Base-by-base conservation (phyloP, 2,888 invertebrate genomes). In the Synergus japonicus region DNA sequence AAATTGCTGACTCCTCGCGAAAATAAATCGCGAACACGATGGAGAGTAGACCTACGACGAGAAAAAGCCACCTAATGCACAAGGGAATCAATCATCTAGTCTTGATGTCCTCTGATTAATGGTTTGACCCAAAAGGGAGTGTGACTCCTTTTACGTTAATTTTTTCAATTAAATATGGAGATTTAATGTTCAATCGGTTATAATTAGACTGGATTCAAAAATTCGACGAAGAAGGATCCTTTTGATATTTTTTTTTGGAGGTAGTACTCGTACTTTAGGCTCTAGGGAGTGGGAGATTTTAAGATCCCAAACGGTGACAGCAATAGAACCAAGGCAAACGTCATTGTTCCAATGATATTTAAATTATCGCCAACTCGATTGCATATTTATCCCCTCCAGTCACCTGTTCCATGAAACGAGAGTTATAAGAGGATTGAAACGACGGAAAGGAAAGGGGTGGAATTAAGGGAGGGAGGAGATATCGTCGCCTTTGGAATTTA, bases 401-500 rank as follows among this genome's bases (percentile, higher is more conserved):
- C 69, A 18, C 46, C 41, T 76, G 69, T 18, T 69, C 46, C 46
- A 12, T 67, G 37, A 66, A 43, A 49, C 67, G 82, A 78, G 77
- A 78, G 77, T 79, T 77, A 73, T 64, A 44, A 78, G 76, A 69
- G 54, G 37, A 22, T 69, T 5, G 73, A 9, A 43, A 66, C 18
- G 66, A 65, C 46, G 41, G 63, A 0, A 15, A 66, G 22, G 49
- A 22, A 49, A 60, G 69, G 63, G 76, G 15, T 69, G 82, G 63
- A 29, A 2, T 22, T 63, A 22, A 49, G 46, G 18, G 58, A 49
- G 73, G 63, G 78, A 15, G 76, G 82, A 83, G 85, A 86, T 85
- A 86, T 85, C 85, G 82, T 82, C 82, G 82, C 78, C 84, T 84
- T 86, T 80, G 85, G 85, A 87, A 86, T 88, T 87, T 86, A 63